Conservation (phyloP, 1,140 invertebrate species). For the Drosophila subpulchrella region DNA sequence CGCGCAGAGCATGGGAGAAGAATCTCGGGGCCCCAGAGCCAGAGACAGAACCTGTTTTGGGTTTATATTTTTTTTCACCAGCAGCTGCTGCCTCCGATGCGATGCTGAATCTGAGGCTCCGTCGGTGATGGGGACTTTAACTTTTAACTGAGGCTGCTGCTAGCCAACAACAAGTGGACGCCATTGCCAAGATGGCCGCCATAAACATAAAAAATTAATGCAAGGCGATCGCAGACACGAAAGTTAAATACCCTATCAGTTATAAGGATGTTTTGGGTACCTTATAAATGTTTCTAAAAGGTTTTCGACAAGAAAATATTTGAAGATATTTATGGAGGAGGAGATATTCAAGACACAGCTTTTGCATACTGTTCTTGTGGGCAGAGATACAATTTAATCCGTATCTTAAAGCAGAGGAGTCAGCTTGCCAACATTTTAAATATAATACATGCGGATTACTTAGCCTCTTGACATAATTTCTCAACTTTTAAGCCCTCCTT, state of each 20-base stretch:
- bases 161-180: conserved; percentile 73
- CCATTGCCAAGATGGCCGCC: conserved; percentile 82
- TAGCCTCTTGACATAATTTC: neutral
- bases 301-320: neutral
- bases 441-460: no score
- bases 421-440: no score
- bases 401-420: no score
- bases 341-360: no score
- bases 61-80: conserved; percentile 23
- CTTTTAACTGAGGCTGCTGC: conserved; percentile 22
- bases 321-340: no score
- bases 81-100: conserved; percentile 43
- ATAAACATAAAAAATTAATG: conserved; percentile 75
- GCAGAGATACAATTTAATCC: no score
- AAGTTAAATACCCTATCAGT: conserved; percentile 2
- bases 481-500: no score
- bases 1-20: conserved; percentile 40
- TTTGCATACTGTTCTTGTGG: no score
- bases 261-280: neutral
- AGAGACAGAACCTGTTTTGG: conserved; percentile 48
- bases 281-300: no score
- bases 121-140: conserved; percentile 31
- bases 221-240: neutral
- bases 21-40: conserved; percentile 42
- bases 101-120: conserved; percentile 36